Percentiles rank a stretch among this genome's conserved stretches.
These are phyloP conservation scores for Leptinotarsa undecemlineata DNA, from an alignment of 1,140 invertebrate species.

Conservation along the genomic window DNA sequence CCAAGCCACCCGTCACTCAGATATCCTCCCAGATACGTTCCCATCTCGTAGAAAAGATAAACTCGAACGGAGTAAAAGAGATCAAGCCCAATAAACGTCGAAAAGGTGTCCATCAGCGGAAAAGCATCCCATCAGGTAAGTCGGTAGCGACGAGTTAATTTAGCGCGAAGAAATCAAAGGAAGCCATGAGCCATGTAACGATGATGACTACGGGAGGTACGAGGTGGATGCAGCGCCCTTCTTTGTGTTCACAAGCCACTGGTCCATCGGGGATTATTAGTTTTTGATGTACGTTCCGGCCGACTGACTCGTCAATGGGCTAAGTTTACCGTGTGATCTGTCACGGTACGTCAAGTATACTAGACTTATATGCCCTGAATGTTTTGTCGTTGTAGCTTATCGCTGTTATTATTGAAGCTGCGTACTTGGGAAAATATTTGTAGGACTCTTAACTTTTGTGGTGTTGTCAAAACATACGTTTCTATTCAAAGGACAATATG, in stretches of 20 bases:
- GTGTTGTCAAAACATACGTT: background rate
- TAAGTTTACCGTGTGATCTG: slow-evolving; percentile 25
- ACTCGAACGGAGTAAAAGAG: background rate
- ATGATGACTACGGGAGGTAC: slow-evolving; percentile 21
- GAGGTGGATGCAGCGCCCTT: slow-evolving; percentile 8
- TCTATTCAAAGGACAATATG: background rate
- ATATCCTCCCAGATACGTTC: background rate
- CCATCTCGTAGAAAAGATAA: slow-evolving; percentile 1
- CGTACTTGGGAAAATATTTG: slow-evolving; percentile 26
- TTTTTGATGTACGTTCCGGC: slow-evolving; percentile 12
- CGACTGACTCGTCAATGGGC: slow-evolving; percentile 18
- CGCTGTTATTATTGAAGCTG: slow-evolving; percentile 1
- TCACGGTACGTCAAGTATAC: slow-evolving; percentile 21
- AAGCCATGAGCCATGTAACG: slow-evolving; percentile 7
- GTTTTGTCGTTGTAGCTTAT: slow-evolving; percentile 10
- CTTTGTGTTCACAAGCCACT: slow-evolving; percentile 29
- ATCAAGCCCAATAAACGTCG: slow-evolving; percentile 23
- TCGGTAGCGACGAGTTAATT: slow-evolving; percentile 24
- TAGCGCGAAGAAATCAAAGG: slow-evolving; percentile 23
- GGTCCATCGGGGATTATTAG: slow-evolving; percentile 27
- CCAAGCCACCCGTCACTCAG: no score
- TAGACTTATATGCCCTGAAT: background rate
- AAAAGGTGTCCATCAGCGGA: slow-evolving; percentile 11
- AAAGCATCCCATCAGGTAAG: slow-evolving; percentile 19
- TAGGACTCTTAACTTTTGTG: slow-evolving; percentile 10